Percentiles rank a stretch among this genome's conserved stretches.
Conservation (phyloP, 2,113 vertebrate species). For the Cephalopterus ornatus region DNA sequence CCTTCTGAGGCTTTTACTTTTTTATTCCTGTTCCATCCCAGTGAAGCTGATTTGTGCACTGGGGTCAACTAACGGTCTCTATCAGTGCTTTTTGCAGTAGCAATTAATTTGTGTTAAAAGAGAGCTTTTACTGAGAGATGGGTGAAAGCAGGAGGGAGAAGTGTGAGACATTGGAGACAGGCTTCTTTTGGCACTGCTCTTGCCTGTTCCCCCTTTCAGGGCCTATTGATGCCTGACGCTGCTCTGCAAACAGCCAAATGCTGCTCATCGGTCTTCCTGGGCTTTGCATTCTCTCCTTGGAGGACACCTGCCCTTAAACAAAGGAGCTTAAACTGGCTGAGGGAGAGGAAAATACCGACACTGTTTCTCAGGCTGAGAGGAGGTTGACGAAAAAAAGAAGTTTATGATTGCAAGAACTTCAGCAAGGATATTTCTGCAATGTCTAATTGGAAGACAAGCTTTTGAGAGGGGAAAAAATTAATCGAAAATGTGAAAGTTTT, state of each 20-base stretch:
- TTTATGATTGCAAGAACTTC: background rate
- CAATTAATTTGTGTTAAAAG: background rate
- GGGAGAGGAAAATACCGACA: background rate
- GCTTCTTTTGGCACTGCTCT: background rate
- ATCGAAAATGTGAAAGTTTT: constrained; percentile 2
- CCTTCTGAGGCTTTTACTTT: background rate
- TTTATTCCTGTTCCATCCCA: background rate
- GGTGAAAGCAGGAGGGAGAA: background rate
- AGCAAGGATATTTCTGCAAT: background rate
- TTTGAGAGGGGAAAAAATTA: background rate
- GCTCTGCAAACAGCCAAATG: background rate
- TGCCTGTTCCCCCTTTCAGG: background rate
- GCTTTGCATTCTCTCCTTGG: background rate
- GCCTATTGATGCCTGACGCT: background rate
- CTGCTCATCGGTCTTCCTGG: background rate
- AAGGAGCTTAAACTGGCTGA: background rate
- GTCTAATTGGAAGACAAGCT: background rate
- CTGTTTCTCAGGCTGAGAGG: background rate
- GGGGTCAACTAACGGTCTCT: background rate
- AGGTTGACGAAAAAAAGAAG: background rate
- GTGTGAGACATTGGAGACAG: background rate
- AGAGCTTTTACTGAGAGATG: background rate
- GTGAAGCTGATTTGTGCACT: background rate
- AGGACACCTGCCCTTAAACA: background rate
- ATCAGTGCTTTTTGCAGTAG: background rate